Evolutionary conservation across 1,140 invertebrate genomes (phyloP), one percentile per base, ranked within the genome.

Genomic region (Drosophila mayri): DNA sequence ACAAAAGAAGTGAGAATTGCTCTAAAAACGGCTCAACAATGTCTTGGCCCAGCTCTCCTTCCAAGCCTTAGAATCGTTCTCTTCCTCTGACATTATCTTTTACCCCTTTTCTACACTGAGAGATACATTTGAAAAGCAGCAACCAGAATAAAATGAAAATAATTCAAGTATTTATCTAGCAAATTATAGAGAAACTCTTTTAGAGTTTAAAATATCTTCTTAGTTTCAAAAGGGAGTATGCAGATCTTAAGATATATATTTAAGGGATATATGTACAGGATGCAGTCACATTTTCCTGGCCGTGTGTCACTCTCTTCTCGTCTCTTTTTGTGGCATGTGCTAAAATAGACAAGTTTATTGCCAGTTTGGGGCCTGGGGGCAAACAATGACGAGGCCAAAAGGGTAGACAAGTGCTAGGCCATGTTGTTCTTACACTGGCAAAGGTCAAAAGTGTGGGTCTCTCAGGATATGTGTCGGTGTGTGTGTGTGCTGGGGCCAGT

Each of bases 291-390:
- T 54, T 55, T 55, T 38, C 20, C 37, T 38, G 3, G 14, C 14
- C 52, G 35, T 38, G 52, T 54, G 18, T 16, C 50, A 35, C 30
- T 35, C 12, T 35, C 30, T 35, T 0, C 4, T 18, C 30, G 22
- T 44, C 38, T 43, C 30, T 66, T 71, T 81, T 77, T 76, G 60
- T 64, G 47, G 61, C 65, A 77, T 85, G 70, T 75, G 60, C 83
- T 87, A 88, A 87, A 87, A 87, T 87, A 87, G 85, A 87, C 83
- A 87, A 88, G 83, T 88, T 87, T 87, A 87, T 87, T 87, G 84
- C 83, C 83, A 87, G 83, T 88, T 86, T 85, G 79, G 83, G 76
- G 84, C 84, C 81, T 79, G 70, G 76, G 76, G 76, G 76, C 76
- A 87, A 87, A 87, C 83, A 87, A 88, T 83, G 83, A 88, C 84